These are phyloP conservation scores for Bimastos eiseni DNA, from an alignment of 2,888 invertebrate species.

Conservation along the genomic window DNA sequence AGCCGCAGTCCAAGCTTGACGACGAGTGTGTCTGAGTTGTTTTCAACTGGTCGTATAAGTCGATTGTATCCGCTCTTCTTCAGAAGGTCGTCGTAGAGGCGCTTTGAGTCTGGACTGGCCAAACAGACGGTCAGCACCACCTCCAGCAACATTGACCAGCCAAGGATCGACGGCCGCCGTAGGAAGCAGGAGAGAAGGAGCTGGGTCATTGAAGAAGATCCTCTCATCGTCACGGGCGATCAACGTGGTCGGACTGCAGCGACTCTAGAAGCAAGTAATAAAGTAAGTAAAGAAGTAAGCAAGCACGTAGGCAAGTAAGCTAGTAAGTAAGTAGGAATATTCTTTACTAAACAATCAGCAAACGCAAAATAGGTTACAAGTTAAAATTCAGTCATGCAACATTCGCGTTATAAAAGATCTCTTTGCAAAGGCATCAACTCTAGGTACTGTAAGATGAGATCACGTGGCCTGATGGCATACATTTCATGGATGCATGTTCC, in stretches of 20 bases:
- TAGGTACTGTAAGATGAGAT: too few relatives aligned
- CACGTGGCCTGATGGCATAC: too few relatives aligned
- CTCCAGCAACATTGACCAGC: not conserved
- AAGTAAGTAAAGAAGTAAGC: too few relatives aligned
- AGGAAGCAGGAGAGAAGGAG: not conserved
- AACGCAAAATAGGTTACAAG: too few relatives aligned
- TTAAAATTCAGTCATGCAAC: too few relatives aligned
- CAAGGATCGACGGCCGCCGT: not conserved
- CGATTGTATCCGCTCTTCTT: conserved; percentile 85
- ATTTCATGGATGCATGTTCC: too few relatives aligned
- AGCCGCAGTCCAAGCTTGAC: conserved; percentile 87
- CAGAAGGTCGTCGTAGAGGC: conserved; percentile 92
- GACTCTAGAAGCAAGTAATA: not conserved
- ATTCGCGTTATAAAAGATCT: too few relatives aligned
- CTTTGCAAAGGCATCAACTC: too few relatives aligned
- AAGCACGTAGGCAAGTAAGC: too few relatives aligned
- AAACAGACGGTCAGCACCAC: not conserved
- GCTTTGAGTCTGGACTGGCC: conserved; percentile 84
- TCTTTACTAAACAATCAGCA: too few relatives aligned
- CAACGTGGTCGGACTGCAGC: not conserved
- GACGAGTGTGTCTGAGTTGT: conserved; percentile 89
- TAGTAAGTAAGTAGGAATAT: too few relatives aligned
- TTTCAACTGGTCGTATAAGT: conserved; percentile 89
- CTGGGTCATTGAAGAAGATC: not conserved
- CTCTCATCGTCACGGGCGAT: not conserved